phyloP scores from a whole-genome alignment of 2,113 vertebrate genomes.

The Hippolais icterina region DNA sequence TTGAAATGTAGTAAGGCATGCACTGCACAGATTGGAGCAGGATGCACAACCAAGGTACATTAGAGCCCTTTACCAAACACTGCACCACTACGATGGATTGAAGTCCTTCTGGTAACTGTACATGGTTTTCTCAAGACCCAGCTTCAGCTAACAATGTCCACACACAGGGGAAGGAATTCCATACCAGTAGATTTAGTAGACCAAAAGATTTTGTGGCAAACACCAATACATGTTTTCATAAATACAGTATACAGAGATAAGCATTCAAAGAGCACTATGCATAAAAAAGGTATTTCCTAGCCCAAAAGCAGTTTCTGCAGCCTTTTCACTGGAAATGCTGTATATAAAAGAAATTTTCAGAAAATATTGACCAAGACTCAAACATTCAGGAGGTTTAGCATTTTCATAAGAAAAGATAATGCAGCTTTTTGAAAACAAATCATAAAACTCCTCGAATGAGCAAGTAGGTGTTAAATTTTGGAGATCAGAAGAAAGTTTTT shows the following conservation, averaged over 20 bases:
- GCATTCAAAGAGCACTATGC: background rate
- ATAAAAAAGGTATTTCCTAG: background rate
- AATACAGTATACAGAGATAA: background rate
- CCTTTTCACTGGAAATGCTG: background rate
- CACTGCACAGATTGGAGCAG: background rate
- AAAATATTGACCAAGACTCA: background rate
- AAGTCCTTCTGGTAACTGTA: background rate
- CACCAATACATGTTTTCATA: background rate
- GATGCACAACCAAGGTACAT: background rate
- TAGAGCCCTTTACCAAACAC: background rate
- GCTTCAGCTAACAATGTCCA: background rate
- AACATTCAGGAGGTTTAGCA: background rate
- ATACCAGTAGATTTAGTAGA: background rate
- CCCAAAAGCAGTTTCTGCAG: background rate
- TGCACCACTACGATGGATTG: accelerated
- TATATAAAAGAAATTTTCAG: background rate
- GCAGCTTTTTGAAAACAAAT: background rate
- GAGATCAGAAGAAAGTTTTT: background rate
- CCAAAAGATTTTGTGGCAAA: background rate
- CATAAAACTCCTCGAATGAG: background rate
- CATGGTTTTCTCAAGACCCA: background rate
- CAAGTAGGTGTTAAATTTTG: background rate
- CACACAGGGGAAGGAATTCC: background rate
- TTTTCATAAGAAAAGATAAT: background rate
- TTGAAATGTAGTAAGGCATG: background rate